phyloP scores from a whole-genome alignment of 1,140 invertebrate species.

The Penaeus japonicus region DNA sequence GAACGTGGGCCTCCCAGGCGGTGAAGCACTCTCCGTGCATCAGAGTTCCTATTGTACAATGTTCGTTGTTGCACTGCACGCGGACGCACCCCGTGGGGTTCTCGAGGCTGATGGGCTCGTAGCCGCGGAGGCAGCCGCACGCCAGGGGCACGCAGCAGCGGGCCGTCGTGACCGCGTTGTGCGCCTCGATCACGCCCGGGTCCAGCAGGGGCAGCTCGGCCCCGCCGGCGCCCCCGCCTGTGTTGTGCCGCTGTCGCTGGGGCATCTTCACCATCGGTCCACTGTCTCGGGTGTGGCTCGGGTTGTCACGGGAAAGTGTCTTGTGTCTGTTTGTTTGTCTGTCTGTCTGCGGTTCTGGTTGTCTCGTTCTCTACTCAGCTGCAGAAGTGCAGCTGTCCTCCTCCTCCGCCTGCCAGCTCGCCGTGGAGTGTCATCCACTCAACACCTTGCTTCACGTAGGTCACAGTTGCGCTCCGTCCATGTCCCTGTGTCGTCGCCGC shows the following conservation, averaged over 20 bases:
- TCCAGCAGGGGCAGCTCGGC: slow-evolving; percentile 59
- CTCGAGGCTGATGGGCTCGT: slow-evolving; percentile 72
- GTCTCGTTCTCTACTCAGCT: slow-evolving; percentile 30
- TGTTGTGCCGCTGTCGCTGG: slow-evolving; percentile 59
- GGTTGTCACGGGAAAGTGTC: neutral
- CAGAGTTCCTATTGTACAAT: slow-evolving; percentile 83
- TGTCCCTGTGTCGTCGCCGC: slow-evolving; percentile 44
- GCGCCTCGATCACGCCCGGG: slow-evolving; percentile 63
- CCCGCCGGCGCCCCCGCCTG: slow-evolving; percentile 56
- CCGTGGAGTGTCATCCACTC: slow-evolving; percentile 55
- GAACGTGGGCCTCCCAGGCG: slow-evolving; percentile 85
- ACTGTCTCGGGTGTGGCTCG: neutral
- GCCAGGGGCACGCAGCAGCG: slow-evolving; percentile 79
- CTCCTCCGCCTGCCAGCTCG: slow-evolving; percentile 53
- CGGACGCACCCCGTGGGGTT: slow-evolving; percentile 79
- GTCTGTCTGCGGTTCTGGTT: neutral
- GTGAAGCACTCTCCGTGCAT: slow-evolving; percentile 98
- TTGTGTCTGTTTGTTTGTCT: neutral
- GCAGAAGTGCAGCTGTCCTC: slow-evolving; percentile 39
- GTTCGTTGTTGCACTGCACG: slow-evolving; percentile 95
- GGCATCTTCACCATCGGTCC: slow-evolving; percentile 60
- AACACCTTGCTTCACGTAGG: slow-evolving; percentile 28
- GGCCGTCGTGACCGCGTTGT: slow-evolving; percentile 66
- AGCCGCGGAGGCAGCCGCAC: slow-evolving; percentile 76
- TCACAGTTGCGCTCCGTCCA: slow-evolving; percentile 51